Base-by-base conservation (phyloP, 2,888 invertebrate species). In the Epinotia brunnichana region DNA sequence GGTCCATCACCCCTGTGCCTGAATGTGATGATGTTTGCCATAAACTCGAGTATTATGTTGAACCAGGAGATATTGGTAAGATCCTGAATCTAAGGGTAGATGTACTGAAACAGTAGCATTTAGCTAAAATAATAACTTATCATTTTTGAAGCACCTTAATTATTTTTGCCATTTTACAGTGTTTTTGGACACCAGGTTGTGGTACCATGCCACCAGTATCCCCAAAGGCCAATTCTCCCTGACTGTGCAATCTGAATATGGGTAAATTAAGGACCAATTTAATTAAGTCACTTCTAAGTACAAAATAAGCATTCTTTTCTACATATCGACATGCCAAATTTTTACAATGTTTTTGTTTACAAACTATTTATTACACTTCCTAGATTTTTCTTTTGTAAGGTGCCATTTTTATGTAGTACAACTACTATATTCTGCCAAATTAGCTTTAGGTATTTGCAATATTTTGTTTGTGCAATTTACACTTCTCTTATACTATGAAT, bases 241-340 rank as follows among this genome's bases (percentile, higher is more conserved):
- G 57, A 97, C 98, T 15, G 95, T 98, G 74, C 98, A 98, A 79
- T 98, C 98, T 0, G 98, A 98, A 87, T 98, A 98, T 90, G 98
- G 98, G 80, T 96, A 93, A 90, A 72, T 24, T 63, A 73, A 70
- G 73, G 70, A 71, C 62, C 62, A 69, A 68, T 73, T 69, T 71
- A 70, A 74, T 68, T 60, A 68, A 72, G 72, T 56, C 78, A 79
- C 69, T 77, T 74, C 70, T 80, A 73, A 87, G 84, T 89, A 87
- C 83, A 87, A 88, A 86, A 78, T 75, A 82, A 83, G 79, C 85
- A 82, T 85, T 82, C 83, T 81, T 82, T 83, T 78, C 83, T 78
- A 90, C 91, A 91, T 91, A 91, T 91, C 88, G 64, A 79, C 79
- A 88, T 90, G 91, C 92, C 92, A 92, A 92, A 91, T 85, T 83